These are phyloP conservation scores for Hofmannophila pseudospretella DNA, from an alignment of 2,888 invertebrate genomes.

Conservation along the genomic window DNA sequence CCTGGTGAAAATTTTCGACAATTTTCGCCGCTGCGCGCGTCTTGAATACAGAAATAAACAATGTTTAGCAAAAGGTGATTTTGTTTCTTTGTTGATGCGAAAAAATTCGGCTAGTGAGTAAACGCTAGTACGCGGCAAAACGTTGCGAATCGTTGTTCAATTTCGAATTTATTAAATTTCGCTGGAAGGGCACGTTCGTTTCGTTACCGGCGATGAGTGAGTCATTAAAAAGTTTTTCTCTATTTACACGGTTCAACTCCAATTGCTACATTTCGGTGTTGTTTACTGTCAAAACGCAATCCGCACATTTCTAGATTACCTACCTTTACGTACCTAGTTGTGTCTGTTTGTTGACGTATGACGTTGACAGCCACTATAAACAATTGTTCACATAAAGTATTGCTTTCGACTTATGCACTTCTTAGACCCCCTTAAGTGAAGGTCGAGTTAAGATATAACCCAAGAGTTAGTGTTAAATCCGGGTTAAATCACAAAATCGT, in stretches of 20 bases:
- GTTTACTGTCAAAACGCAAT: background rate
- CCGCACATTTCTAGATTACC: background rate
- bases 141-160: background rate
- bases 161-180: background rate
- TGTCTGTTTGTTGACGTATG: no score
- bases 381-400: no score
- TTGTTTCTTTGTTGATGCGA: background rate
- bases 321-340: no score
- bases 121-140: background rate
- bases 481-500: no score
- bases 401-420: no score
- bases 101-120: background rate
- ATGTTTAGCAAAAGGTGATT: background rate
- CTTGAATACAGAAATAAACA: constrained; percentile 1
- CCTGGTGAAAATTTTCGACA: background rate
- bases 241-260: no score
- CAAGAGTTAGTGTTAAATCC: no score
- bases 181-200: background rate
- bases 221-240: background rate
- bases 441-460: no score
- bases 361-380: no score
- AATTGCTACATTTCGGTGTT: no score
- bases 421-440: no score
- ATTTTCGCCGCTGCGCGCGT: constrained; percentile 1
- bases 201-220: background rate